Conservation (phyloP, 2,888 invertebrate species). For the Nomada lathburiana region DNA sequence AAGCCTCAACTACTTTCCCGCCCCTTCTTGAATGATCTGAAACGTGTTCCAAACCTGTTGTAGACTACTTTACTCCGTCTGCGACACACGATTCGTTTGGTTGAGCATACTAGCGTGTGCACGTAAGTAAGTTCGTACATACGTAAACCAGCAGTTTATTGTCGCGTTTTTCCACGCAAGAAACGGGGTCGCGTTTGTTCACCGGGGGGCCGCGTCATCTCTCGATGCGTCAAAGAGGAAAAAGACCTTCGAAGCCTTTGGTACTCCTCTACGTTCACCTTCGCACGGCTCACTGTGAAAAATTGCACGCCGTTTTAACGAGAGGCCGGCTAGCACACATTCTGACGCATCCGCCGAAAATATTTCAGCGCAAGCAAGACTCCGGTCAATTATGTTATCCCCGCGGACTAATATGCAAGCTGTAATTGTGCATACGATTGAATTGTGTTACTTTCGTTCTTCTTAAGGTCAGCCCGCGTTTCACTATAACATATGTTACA, state of each 20-base stretch:
- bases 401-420: background rate
- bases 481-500: background rate
- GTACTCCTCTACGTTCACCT: conserved; percentile 29
- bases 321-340: conserved; percentile 24
- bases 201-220: conserved; percentile 50
- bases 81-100: conserved; percentile 41
- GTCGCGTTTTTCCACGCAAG: conserved; percentile 50
- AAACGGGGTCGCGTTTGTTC: conserved; percentile 63
- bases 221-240: conserved; percentile 58
- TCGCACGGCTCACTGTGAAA: conserved; percentile 28
- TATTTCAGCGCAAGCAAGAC: conserved; percentile 6
- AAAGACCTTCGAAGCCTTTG: conserved; percentile 36
- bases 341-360: conserved; percentile 48
- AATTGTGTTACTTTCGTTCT: background rate
- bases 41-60: background rate
- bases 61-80: conserved; percentile 17
- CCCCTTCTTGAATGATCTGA: too few species aligned
- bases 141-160: conserved; percentile 52
- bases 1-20: too few species aligned
- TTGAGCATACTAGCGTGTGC: conserved; percentile 5
- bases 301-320: conserved; percentile 29
- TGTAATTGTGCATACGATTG: background rate
- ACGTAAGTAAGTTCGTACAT: background rate
- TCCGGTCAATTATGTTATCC: background rate
- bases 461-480: background rate